phyloP scores from a whole-genome alignment of 2,113 vertebrate genomes.

The Climacteris rufus region DNA sequence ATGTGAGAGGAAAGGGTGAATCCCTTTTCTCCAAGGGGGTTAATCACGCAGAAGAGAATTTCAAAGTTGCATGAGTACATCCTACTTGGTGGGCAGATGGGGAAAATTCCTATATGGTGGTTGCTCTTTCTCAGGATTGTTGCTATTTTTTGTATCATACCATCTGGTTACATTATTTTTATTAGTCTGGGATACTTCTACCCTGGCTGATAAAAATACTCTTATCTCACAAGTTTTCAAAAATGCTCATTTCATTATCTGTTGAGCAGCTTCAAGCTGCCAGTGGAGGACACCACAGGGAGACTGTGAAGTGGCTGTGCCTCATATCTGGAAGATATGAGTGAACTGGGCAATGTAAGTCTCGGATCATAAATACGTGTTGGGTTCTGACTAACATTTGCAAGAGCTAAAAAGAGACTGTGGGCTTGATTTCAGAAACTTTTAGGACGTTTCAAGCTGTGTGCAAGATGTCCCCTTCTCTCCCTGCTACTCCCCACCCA shows the following conservation, averaged over 20 bases:
- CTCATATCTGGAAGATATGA: neutral
- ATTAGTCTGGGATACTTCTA: neutral
- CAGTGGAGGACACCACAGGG: neutral
- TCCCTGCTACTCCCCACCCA: neutral
- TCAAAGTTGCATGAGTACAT: neutral
- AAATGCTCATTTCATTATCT: neutral
- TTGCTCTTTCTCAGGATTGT: neutral
- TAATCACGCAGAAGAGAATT: neutral
- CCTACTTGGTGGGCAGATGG: neutral
- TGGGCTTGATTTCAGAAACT: neutral
- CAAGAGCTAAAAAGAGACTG: neutral
- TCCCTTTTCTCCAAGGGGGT: neutral
- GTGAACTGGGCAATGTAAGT: neutral
- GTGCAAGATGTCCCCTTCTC: constrained; percentile 2
- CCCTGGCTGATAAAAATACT: neutral
- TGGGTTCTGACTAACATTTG: constrained; percentile 1
- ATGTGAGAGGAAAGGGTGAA: neutral
- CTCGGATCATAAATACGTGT: neutral
- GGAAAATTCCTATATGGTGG: neutral
- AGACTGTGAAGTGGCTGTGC: neutral
- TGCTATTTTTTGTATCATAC: neutral
- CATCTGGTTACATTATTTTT: neutral
- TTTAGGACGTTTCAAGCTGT: constrained; percentile 3
- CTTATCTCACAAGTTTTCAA: neutral
- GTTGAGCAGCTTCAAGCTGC: neutral